phyloP scores from a whole-genome alignment of 2,797 vertebrate genomes.

The Distichodus sexfasciatus region DNA sequence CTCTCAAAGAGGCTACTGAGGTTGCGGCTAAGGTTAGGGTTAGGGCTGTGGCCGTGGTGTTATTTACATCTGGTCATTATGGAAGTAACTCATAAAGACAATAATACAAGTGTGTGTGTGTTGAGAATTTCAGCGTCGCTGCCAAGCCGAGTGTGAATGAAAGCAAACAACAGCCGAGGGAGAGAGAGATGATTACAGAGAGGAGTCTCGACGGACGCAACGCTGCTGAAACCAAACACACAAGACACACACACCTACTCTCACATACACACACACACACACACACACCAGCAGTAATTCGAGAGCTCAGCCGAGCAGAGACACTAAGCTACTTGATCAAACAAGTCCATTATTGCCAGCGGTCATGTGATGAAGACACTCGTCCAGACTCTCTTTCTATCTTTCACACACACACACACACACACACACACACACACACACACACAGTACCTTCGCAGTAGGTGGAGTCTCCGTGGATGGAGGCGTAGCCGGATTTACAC shows the following conservation, averaged over 20 bases:
- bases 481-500: slow-evolving; percentile 86
- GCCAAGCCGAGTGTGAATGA: slow-evolving; percentile 57
- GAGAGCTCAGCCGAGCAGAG: slow-evolving; percentile 50
- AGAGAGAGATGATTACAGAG: slow-evolving; percentile 26
- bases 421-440: neutral
- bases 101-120: neutral
- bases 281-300: slow-evolving; percentile 59
- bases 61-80: too few species aligned
- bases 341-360: slow-evolving; percentile 59
- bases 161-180: slow-evolving; percentile 57
- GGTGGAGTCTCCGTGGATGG: slow-evolving; percentile 84
- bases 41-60: too few species aligned
- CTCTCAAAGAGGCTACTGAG: too few species aligned
- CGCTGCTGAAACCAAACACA: slow-evolving; percentile 42
- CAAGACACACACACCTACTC: slow-evolving; percentile 31
- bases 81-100: too few species aligned
- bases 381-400: too few species aligned
- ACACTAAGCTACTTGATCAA: slow-evolving; percentile 61
- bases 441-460: slow-evolving; percentile 87
- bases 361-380: slow-evolving; percentile 30
- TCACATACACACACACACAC: too few species aligned
- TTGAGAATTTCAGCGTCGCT: slow-evolving; percentile 34
- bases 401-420: slow-evolving; percentile 19
- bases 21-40: too few species aligned
- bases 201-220: slow-evolving; percentile 26